Base-by-base conservation (phyloP, 1,140 invertebrate genomes). In the Sarcophaga peregrina region DNA sequence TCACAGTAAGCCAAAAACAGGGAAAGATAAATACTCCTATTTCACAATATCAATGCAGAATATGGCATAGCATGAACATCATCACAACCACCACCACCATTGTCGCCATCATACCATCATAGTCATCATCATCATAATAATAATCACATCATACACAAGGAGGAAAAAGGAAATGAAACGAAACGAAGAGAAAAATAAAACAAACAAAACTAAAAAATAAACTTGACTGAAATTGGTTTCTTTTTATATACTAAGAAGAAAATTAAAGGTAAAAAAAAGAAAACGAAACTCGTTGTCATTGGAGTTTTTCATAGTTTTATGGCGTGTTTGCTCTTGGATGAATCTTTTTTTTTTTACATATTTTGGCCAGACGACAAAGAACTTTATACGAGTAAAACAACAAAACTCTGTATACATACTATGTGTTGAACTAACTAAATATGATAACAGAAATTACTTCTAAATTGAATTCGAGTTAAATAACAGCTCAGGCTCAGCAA, bases 111-210 rank as follows among this genome's bases (percentile, higher is more conserved):
- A 68, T 25, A n/a, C n/a, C 54, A n/a, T 17, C 62, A 68, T 25
- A n/a, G 20, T 68, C 62, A 68, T 68, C n/a, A 20, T 58, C 54
- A n/a, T 17, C 62, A 68, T 25, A n/a, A 68, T 7, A 15, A 68
- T 68, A n/a, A 68, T 68, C n/a, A 20, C 17, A 17, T 20, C 62
- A n/a, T n/a, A 68, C 20, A 25, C 25, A 37, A 37, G 25, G 25
- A 68, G 62, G 62, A 68, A 20, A 58, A 68, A 68, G 62, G 62
- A 68, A 68, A 68, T 68, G 62, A 68, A 68, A 68, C 62, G 17
- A 68, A 20, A 10, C 7, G 62, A 68, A 20, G 10, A 25, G 10
- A 68, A 68, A 25, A 68, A 68, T 15, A 58, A 58, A 58, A 58
- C 54, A 58, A 58, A 58, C 13, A 58, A 68, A 68, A 20, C 62